A percentile compares a stretch with the other conserved stretches of the same genome.
phyloP scores from a whole-genome alignment of 2,888 invertebrate genomes.

The Cephus nigrinus region DNA sequence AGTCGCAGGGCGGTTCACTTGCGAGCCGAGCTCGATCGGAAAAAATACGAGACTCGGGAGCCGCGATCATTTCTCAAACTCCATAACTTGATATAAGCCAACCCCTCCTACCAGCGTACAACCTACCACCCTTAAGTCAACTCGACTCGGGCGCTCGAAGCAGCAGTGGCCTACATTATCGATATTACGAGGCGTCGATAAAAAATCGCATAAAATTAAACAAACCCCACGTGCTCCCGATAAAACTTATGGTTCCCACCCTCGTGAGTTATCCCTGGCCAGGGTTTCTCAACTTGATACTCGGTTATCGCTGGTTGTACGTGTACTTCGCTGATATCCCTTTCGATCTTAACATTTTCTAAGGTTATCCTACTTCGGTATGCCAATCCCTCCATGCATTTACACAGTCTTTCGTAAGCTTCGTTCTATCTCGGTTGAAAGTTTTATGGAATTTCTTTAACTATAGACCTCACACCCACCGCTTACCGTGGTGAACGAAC shows the following conservation, averaged over 20 bases:
- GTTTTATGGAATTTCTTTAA: neutral
- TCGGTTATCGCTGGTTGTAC: neutral
- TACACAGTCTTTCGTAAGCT: neutral
- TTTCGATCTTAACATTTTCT: neutral
- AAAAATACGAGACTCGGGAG: slow-evolving; percentile 30
- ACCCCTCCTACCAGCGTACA: slow-evolving; percentile 28
- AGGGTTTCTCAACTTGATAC: slow-evolving; percentile 28
- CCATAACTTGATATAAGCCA: slow-evolving; percentile 61
- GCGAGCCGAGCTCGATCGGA: slow-evolving; percentile 18
- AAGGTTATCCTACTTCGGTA: neutral
- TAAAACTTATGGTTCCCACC: slow-evolving; percentile 43
- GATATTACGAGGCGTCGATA: slow-evolving; percentile 66
- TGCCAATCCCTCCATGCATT: neutral
- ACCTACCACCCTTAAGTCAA: neutral
- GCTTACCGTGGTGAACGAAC: neutral
- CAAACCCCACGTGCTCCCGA: slow-evolving; percentile 55
- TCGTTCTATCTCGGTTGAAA: neutral
- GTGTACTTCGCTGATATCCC: neutral
- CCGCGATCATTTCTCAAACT: slow-evolving; percentile 62
- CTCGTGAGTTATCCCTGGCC: slow-evolving; percentile 23
- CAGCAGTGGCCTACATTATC: slow-evolving; percentile 60
- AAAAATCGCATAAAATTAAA: slow-evolving; percentile 66
- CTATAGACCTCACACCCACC: neutral
- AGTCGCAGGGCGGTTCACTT: slow-evolving; percentile 16
- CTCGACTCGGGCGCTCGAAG: slow-evolving; percentile 5